Conservation (phyloP, 2,113 vertebrate genomes). For the Apodemus sylvaticus region DNA sequence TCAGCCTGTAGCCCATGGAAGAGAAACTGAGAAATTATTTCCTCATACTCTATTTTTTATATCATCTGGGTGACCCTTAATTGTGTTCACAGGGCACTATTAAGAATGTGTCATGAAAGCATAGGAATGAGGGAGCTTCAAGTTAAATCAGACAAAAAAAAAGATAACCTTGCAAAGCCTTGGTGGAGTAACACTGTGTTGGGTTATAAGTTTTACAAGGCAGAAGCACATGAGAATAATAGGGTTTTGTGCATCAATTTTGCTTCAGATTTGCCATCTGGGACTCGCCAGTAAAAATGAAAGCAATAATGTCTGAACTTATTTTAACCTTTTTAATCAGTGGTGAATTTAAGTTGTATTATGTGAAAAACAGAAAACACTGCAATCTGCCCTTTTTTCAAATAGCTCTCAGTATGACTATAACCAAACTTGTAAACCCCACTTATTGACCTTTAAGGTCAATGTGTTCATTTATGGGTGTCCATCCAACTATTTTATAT, state of each 20-base stretch:
- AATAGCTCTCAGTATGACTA: conserved; percentile 3
- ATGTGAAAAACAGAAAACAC: conserved; percentile 6
- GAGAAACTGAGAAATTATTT: conserved; percentile 82
- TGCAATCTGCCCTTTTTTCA: not conserved
- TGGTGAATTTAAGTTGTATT: conserved; percentile 56
- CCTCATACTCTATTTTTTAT: conserved; percentile 62
- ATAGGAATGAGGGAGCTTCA: conserved; percentile 55
- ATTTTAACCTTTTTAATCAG: conserved; percentile 66
- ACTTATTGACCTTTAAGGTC: conserved; percentile 41
- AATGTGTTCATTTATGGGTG: conserved; percentile 18
- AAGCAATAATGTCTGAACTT: conserved; percentile 62
- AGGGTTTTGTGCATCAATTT: conserved; percentile 72
- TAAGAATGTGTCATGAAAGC: conserved; percentile 67
- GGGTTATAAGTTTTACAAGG: conserved; percentile 57
- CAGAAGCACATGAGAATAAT: conserved; percentile 55
- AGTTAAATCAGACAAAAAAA: conserved; percentile 64
- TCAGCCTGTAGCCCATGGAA: conserved; percentile 62
- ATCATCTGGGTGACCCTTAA: conserved; percentile 65
- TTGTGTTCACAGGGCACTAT: conserved; percentile 69
- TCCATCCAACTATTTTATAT: conserved; percentile 24
- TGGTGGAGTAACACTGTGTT: conserved; percentile 62
- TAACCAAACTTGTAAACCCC: not conserved
- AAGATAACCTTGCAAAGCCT: conserved; percentile 65
- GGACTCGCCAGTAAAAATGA: conserved; percentile 57
- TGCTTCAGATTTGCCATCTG: conserved; percentile 63